Evolutionary conservation across 2,113 vertebrate species (phyloP).

Genomic region (Cervus canadensis): DNA sequence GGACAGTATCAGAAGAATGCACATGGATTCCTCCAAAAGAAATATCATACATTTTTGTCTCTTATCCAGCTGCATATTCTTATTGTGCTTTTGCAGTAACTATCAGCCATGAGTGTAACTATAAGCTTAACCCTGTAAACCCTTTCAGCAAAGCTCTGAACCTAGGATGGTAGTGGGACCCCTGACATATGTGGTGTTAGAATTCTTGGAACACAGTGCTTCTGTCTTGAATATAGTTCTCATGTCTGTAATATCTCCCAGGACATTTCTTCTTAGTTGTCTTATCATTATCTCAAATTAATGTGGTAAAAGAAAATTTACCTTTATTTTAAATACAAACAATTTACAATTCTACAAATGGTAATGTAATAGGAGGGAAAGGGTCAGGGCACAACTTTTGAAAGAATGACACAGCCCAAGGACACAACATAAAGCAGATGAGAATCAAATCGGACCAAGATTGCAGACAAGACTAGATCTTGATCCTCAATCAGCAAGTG

Average conservation of each 20-base stretch:
- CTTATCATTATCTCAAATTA: not conserved
- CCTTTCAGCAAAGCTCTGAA: not conserved
- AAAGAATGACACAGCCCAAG: not conserved
- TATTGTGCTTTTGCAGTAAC: not conserved
- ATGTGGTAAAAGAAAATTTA: not conserved
- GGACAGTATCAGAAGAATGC: not conserved
- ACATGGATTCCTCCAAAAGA: not conserved
- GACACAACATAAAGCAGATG: not conserved
- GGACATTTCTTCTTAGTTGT: not conserved
- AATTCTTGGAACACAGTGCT: not conserved
- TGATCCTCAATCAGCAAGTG: not conserved
- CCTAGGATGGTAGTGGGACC: accelerated
- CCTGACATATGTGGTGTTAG: not conserved
- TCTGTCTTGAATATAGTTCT: not conserved
- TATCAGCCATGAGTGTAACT: not conserved
- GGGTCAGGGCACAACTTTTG: not conserved
- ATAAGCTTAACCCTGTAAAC: not conserved
- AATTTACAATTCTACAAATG: not conserved
- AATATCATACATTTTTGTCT: not conserved
- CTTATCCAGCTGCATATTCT: not conserved
- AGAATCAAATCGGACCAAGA: not conserved
- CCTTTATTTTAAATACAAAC: not conserved
- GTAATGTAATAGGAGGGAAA: not conserved
- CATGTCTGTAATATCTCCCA: not conserved
- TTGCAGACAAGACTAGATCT: not conserved